phyloP scores from a whole-genome alignment of 2,113 vertebrate species.

The Xiphorhynchus elegans region DNA sequence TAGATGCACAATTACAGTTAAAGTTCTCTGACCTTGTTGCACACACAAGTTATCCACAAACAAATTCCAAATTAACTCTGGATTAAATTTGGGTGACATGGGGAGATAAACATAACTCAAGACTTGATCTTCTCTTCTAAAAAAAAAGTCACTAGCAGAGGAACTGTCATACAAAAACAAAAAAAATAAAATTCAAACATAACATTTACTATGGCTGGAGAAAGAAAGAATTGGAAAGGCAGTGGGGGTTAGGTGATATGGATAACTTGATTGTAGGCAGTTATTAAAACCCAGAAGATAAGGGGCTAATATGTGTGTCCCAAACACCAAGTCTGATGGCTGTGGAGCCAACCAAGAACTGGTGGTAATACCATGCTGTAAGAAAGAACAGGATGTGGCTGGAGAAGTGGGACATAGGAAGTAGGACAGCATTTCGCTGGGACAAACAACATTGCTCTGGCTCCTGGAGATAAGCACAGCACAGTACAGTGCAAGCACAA shows the following conservation, averaged over 20 bases:
- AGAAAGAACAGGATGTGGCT: not conserved
- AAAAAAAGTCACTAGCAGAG: not conserved
- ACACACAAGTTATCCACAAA: not conserved
- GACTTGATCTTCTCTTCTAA: not conserved
- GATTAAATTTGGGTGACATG: not conserved
- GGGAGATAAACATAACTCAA: not conserved
- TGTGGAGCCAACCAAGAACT: not conserved
- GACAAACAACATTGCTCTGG: not conserved
- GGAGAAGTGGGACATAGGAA: not conserved
- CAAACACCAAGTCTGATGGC: not conserved
- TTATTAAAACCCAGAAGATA: not conserved
- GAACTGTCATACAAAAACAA: not conserved
- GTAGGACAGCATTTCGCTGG: not conserved
- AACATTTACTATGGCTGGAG: not conserved
- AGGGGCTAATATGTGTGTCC: not conserved
- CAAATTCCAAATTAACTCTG: not conserved
- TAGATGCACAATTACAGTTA: not conserved
- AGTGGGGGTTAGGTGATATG: rapidly evolving
- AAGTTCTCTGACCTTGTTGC: not conserved
- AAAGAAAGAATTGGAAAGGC: not conserved
- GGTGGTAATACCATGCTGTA: not conserved
- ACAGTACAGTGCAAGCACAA: not conserved
- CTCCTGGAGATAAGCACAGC: not conserved
- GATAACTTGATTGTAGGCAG: not conserved
- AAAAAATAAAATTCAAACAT: not conserved